Conservation (phyloP, 2,797 vertebrate species). For the Danio aesculapii region DNA sequence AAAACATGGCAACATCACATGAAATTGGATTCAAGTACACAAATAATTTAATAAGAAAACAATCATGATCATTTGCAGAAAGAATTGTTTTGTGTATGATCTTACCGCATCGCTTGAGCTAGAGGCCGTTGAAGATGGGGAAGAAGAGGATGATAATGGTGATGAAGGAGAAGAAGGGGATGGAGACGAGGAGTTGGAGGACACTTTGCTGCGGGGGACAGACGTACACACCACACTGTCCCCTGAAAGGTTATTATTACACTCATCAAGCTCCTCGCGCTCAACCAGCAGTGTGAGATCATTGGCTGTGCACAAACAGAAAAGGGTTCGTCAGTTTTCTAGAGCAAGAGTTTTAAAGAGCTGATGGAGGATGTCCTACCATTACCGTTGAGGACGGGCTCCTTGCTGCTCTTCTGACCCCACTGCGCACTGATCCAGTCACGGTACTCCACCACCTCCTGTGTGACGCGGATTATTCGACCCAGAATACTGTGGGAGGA, state of each 20-base stretch:
- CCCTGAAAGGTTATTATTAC: slow-evolving; percentile 94
- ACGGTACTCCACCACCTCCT: slow-evolving; percentile 93
- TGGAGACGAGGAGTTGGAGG: slow-evolving; percentile 94
- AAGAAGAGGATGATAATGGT: slow-evolving; percentile 87
- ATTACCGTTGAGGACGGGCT: slow-evolving; percentile 86
- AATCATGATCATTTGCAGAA: not conserved
- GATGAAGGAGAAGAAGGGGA: slow-evolving; percentile 90
- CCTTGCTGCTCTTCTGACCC: slow-evolving; percentile 86
- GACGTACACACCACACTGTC: slow-evolving; percentile 81
- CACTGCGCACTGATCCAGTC: slow-evolving; percentile 95
- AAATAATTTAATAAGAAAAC: too few relatives aligned
- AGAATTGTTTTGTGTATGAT: too few relatives aligned
- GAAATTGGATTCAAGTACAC: not conserved
- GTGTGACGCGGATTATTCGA: slow-evolving; percentile 95
- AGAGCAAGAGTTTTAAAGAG: not conserved
- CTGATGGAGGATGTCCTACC: slow-evolving; percentile 34
- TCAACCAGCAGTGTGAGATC: slow-evolving; percentile 90
- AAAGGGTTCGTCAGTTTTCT: not conserved
- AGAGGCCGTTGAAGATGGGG: slow-evolving; percentile 87
- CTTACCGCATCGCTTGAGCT: slow-evolving; percentile 96
- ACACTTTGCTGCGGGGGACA: slow-evolving; percentile 88
- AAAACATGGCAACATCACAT: not conserved
- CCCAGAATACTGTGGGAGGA: slow-evolving; percentile 87
- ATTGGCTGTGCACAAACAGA: slow-evolving; percentile 80
- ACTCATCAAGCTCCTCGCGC: slow-evolving; percentile 92